A percentile compares a stretch with the other conserved stretches of the same genome.
Conservation (phyloP, 2,888 invertebrate species). For the Celastrina argiolus region DNA sequence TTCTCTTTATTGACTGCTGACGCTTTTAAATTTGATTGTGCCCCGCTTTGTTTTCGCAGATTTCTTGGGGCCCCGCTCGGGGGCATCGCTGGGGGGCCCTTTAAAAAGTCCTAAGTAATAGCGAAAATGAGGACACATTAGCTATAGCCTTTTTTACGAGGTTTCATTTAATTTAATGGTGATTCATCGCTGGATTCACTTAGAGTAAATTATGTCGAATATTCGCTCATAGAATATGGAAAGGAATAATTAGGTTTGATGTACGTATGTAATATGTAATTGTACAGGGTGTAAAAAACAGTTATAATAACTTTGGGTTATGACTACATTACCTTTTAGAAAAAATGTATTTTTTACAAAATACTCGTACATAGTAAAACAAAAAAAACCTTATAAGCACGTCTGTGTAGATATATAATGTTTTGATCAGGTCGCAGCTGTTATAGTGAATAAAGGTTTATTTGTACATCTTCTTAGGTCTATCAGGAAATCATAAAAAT, state of each 20-base stretch:
- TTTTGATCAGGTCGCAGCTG: too few species aligned
- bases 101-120: conserved; percentile 25
- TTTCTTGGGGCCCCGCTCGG: conserved; percentile 24
- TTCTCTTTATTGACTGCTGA: conserved; percentile 50
- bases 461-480: too few species aligned
- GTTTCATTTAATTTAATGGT: conserved; percentile 22
- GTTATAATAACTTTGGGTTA: too few species aligned
- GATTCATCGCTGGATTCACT: conserved; percentile 19
- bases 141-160: conserved; percentile 20
- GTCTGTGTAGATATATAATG: too few species aligned
- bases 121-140: conserved; percentile 21
- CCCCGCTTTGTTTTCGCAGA: conserved; percentile 41
- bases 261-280: not conserved
- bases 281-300: too few species aligned
- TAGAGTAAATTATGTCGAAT: conserved; percentile 1
- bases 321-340: too few species aligned
- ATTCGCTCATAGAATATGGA: not conserved
- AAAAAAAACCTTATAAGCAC: too few species aligned
- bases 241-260: not conserved
- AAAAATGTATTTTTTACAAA: too few species aligned
- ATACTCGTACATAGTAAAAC: too few species aligned
- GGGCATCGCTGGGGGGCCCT: conserved; percentile 1
- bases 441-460: too few species aligned
- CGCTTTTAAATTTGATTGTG: conserved; percentile 51
- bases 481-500: too few species aligned